These are phyloP conservation scores for Channa maculata DNA, from an alignment of 2,113 vertebrate genomes.

Conservation along the genomic window DNA sequence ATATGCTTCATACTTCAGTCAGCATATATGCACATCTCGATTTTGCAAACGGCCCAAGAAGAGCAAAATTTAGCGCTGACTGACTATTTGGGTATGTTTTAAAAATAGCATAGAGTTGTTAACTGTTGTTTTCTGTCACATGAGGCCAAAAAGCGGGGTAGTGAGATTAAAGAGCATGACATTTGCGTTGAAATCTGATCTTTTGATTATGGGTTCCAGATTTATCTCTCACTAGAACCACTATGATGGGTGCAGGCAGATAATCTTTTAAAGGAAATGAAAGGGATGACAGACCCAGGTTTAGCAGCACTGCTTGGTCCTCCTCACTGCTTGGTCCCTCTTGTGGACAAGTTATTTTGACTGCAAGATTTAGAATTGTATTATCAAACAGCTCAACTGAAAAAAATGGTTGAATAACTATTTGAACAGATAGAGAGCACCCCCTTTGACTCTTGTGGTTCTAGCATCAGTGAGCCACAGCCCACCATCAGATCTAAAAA, in stretches of 20 bases:
- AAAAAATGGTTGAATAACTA: slow-evolving; percentile 29
- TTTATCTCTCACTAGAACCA: slow-evolving; percentile 17
- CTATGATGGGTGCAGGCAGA: slow-evolving; percentile 7
- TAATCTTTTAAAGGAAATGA: slow-evolving; percentile 28
- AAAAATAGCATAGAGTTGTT: slow-evolving; percentile 7
- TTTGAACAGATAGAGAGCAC: slow-evolving; percentile 22
- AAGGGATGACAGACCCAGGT: not conserved
- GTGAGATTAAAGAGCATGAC: slow-evolving; percentile 36
- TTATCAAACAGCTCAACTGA: slow-evolving; percentile 44
- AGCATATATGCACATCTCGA: slow-evolving; percentile 14
- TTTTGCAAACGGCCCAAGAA: slow-evolving; percentile 25
- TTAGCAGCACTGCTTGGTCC: not conserved
- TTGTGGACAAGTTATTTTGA: slow-evolving; percentile 21
- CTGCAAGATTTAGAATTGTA: slow-evolving; percentile 9
- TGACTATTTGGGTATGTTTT: slow-evolving; percentile 23
- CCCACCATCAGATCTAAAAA: slow-evolving; percentile 21
- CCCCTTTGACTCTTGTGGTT: slow-evolving; percentile 37
- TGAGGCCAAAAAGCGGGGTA: slow-evolving; percentile 17
- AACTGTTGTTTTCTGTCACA: slow-evolving; percentile 30
- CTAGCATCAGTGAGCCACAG: not conserved
- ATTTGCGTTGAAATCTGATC: slow-evolving; percentile 46
- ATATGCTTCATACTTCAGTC: not conserved
- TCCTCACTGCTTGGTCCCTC: too few relatives aligned
- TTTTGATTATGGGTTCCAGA: slow-evolving; percentile 40
- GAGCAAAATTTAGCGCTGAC: slow-evolving; percentile 10